phyloP scores from a whole-genome alignment of 2,888 invertebrate genomes.

The Onchidella celtica region DNA sequence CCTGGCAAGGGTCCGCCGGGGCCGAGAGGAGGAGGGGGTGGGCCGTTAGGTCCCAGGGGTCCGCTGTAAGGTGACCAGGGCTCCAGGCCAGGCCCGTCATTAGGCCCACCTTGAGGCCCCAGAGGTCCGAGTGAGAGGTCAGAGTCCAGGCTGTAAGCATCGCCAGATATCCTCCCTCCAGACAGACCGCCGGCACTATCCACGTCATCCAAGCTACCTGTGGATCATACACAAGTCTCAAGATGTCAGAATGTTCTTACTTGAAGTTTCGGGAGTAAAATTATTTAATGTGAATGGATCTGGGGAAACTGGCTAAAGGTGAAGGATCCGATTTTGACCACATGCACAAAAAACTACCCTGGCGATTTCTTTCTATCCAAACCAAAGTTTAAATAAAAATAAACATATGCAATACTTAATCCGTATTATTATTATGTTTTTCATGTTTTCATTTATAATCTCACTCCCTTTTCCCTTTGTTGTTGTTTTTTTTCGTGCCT shows the following conservation, averaged over 20 bases:
- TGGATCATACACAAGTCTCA: conserved; percentile 20
- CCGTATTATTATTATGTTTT: too few species aligned
- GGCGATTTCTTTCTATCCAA: too few species aligned
- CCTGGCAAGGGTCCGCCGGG: conserved; percentile 65
- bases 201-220: conserved; percentile 69
- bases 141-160: conserved; percentile 74
- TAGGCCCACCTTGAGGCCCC: conserved; percentile 21
- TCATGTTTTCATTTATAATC: too few species aligned
- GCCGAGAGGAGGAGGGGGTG: conserved; percentile 73
- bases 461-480: too few species aligned
- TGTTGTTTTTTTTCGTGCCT: too few species aligned
- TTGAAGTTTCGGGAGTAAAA: too few species aligned
- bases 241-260: neutral
- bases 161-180: conserved; percentile 67
- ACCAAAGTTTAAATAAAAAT: too few species aligned
- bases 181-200: conserved; percentile 58
- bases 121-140: conserved; percentile 59
- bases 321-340: too few species aligned
- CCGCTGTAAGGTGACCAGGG: conserved; percentile 48
- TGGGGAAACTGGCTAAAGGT: too few species aligned
- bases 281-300: too few species aligned
- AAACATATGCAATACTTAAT: too few species aligned
- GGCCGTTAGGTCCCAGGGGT: conserved; percentile 72
- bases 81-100: conserved; percentile 40
- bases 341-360: too few species aligned